Evolutionary conservation across 2,888 invertebrate species (phyloP), one percentile per base, ranked within the genome.

Genomic region (Malthinus flaveolus): DNA sequence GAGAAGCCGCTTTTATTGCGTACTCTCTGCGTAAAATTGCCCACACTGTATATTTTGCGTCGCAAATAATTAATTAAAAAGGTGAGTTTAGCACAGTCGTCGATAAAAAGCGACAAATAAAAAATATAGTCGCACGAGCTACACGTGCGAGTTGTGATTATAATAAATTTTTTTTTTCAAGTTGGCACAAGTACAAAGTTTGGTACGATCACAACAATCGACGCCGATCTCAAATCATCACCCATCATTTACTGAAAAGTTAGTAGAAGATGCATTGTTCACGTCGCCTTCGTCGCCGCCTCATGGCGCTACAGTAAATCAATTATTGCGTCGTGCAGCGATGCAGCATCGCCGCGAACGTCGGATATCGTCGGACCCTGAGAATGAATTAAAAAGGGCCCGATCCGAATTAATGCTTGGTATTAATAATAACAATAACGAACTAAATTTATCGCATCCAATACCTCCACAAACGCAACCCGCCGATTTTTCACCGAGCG

Each of bases 101-200:
- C 3, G 5, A 23, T 23, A 23, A 23, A 23, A 23, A 5, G 5
- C 3, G 23, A 23, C 23, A 5, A n/a, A n/a, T n/a, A n/a, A n/a
- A 23, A 23, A 23, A 23, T 23, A 3, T 23, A 3, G 23, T 23
- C 5, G 23, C 23, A 23, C 23, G 23, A 23, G 5, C 23, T 3
- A 23, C 23, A 23, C 23, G 23, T 23, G 23, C 23, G 23, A 3
- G 5, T 3, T 5, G 23, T 5, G 23, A n/a, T n/a, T n/a, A n/a
- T 23, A 23, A 23, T 23, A 23, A 23, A 23, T 23, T 23, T 13
- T 45, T 52, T 53, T 64, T 61, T 75, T 80, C 71, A 78, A 85
- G 80, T 75, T 88, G 79, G 85, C 87, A 70, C 88, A 84, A 77
- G 83, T 84, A 75, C 84, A 87, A 78, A 85, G 83, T 76, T 78